Evolutionary conservation across 2,888 invertebrate genomes (phyloP).

Genomic region (Drosophila meridiana): DNA sequence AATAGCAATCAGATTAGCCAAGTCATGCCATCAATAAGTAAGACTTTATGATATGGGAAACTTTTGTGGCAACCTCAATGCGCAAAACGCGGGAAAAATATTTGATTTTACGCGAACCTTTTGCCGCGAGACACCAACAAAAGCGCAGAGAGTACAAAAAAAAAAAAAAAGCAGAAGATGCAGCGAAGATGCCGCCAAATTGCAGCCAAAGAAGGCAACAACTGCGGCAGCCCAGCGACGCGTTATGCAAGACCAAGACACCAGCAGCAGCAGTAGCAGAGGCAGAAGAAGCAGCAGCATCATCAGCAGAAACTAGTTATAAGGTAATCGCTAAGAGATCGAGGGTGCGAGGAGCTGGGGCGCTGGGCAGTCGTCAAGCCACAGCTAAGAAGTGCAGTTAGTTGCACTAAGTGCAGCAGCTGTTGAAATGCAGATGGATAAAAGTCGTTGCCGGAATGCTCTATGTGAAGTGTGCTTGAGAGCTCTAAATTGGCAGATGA

Average conservation of each 20-base stretch:
- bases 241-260: constrained; percentile 73
- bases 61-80: constrained; percentile 67
- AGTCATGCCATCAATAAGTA: constrained; percentile 75
- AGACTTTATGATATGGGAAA: constrained; percentile 83
- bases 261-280: constrained; percentile 21
- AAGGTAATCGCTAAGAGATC: constrained; percentile 55
- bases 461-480: constrained; percentile 16
- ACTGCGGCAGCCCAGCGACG: constrained; percentile 62
- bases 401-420: constrained; percentile 22
- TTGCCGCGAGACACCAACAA: constrained; percentile 40
- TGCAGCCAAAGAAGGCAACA: constrained; percentile 73
- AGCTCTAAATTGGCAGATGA: not conserved
- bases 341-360: constrained; percentile 22
- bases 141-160: constrained; percentile 1
- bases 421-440: constrained; percentile 19
- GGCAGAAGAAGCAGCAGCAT: not conserved
- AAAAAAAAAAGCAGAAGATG: constrained; percentile 22
- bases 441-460: constrained; percentile 35
- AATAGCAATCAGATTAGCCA: constrained; percentile 63
- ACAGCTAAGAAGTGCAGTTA: constrained; percentile 50
- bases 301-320: constrained; percentile 65
- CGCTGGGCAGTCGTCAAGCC: constrained; percentile 29
- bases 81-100: constrained; percentile 79
- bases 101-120: constrained; percentile 67
- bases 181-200: constrained; percentile 75